phyloP scores from a whole-genome alignment of 2,888 invertebrate species.

The Zelleria hepariella region DNA sequence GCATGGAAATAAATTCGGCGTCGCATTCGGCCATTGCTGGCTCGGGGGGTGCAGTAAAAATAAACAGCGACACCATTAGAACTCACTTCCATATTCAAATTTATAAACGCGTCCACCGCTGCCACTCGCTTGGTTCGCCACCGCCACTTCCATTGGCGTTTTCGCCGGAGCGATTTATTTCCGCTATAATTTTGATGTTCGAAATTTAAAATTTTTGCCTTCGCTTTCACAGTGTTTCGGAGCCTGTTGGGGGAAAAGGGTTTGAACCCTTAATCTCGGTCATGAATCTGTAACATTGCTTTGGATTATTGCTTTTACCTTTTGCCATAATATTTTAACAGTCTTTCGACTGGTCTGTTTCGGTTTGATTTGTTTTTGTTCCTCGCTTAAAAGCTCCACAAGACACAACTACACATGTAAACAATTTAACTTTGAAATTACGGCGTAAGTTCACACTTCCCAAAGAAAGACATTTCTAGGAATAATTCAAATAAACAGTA shows the following conservation, averaged over 20 bases:
- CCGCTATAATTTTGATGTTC: constrained; percentile 54
- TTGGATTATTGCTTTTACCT: neutral
- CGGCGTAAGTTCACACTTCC: neutral
- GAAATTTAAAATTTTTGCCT: constrained; percentile 56
- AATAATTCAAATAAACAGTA: constrained; percentile 2
- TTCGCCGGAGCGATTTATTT: constrained; percentile 11
- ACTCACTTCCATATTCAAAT: constrained; percentile 75
- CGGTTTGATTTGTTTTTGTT: neutral
- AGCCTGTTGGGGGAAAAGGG: neutral
- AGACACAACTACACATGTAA: neutral
- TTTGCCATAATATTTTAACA: neutral
- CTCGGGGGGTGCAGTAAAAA: constrained; percentile 72
- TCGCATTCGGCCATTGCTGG: constrained; percentile 69
- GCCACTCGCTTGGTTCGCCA: constrained; percentile 27
- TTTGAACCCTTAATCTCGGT: constrained; percentile 1
- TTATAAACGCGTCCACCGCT: constrained; percentile 55
- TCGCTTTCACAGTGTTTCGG: constrained; percentile 22
- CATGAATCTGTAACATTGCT: neutral
- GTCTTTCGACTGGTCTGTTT: too few relatives aligned
- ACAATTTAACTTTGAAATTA: neutral
- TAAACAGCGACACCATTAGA: constrained; percentile 74
- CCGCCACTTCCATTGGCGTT: neutral
- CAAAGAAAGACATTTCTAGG: neutral
- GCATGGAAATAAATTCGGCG: constrained; percentile 73
- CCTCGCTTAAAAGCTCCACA: neutral